Conservation (phyloP, 2,888 invertebrate species). For the Fragum sueziense region DNA sequence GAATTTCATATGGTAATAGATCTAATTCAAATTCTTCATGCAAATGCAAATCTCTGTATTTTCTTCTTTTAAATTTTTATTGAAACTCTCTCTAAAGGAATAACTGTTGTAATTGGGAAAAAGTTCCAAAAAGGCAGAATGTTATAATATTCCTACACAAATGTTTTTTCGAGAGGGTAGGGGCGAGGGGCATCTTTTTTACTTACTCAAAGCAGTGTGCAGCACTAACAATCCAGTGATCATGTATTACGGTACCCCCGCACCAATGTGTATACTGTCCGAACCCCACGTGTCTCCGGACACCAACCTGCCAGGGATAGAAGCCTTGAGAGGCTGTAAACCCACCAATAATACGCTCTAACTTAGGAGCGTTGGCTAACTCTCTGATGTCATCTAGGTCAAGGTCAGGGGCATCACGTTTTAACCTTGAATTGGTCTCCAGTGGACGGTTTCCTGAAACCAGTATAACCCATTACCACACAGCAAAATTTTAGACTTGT, state of each 20-base stretch:
- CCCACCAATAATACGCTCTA: conserved; percentile 74
- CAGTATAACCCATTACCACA: too few relatives aligned
- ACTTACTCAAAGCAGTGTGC: conserved; percentile 78
- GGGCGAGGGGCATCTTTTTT: too few relatives aligned
- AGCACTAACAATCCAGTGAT: conserved; percentile 79
- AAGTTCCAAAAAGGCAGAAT: too few relatives aligned
- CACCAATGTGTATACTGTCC: conserved; percentile 67
- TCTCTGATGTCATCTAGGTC: conserved; percentile 38
- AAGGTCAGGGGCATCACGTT: conserved; percentile 44
- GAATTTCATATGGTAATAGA: too few relatives aligned
- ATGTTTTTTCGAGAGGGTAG: too few relatives aligned
- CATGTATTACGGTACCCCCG: conserved; percentile 76
- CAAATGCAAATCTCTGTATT: too few relatives aligned
- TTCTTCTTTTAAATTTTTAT: too few relatives aligned
- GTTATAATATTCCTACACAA: too few relatives aligned
- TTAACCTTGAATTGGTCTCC: conserved; percentile 54
- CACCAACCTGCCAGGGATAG: conserved; percentile 79
- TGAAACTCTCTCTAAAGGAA: too few relatives aligned
- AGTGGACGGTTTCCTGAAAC: conserved; percentile 55
- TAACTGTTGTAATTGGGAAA: too few relatives aligned
- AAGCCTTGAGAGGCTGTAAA: conserved; percentile 70
- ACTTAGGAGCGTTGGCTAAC: conserved; percentile 47
- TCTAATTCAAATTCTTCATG: too few relatives aligned
- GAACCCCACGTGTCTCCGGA: conserved; percentile 50
- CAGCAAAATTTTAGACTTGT: too few relatives aligned